Base-by-base conservation (phyloP, 2,113 vertebrate genomes). In the Etheostoma spectabile region DNA sequence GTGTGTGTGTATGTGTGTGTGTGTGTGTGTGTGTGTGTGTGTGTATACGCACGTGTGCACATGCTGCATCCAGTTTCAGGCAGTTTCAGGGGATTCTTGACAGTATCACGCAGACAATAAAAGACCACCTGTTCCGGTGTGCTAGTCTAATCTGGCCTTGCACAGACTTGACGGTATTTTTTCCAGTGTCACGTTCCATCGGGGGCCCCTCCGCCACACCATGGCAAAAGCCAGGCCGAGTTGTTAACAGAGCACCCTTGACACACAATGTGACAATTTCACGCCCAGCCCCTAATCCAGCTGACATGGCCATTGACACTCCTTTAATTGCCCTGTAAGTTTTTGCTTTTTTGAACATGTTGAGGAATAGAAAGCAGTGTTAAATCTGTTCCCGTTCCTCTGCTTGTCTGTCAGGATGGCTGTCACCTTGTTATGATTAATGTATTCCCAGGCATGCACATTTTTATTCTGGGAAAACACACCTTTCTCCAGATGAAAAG, bases 81-180 rank as follows among this genome's bases (percentile, higher is more conserved):
- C 89, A 72, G 85, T 91, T 92, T 92, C 87, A 88, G 83, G 85
- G 86, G 72, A 82, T 87, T 80, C 85, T 87, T 91, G 91, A 94
- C 93, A 92, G 91, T 93, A 92, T 93, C 92, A 91, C 74, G 80
- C 87, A 88, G 81, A 86, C 93, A 94, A 93, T 95, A 94, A 94
- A 95, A 92, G 90, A 84, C 93, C 95, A 95, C 94, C 93, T 94
- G 94, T 94, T 95, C 90, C 91, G 80, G 76, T 88, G 92, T 84
- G 77, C 92, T 93, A 94, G 94, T 95, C 90, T 94, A 95, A 95
- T 95, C 91, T 90, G 64, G 86, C 91, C 92, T 88, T 66, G 86
- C 83, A 53, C 86, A 92, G 86, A 88, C 88, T 91, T 80, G 65
- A 80, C 72, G 83, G 76, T 76, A 84, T 92, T 90, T 88, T 83